Evolutionary conservation across 2,888 invertebrate species (phyloP).

Genomic region (Corbicula japonica): DNA sequence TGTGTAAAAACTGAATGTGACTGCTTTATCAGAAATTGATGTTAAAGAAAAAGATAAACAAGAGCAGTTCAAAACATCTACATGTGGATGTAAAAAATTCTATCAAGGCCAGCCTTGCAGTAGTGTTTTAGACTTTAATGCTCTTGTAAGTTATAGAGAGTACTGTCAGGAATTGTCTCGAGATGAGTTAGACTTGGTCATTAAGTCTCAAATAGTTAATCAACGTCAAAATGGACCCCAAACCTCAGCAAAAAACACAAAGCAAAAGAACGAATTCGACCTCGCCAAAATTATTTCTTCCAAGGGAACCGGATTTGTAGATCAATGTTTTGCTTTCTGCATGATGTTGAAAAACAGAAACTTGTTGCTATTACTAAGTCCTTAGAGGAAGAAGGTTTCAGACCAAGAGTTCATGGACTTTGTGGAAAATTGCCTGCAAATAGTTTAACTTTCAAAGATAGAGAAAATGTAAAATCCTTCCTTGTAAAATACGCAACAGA

Average conservation of each 20-base stretch:
- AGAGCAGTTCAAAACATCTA: too few relatives aligned
- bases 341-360: background rate
- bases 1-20: too few relatives aligned
- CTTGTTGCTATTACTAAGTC: background rate
- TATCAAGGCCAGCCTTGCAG: too few relatives aligned
- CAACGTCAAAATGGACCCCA: background rate
- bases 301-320: background rate
- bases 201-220: background rate
- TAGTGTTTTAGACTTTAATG: too few relatives aligned
- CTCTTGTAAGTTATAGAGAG: too few relatives aligned
- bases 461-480: background rate
- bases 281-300: background rate
- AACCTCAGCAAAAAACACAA: background rate
- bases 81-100: too few relatives aligned
- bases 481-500: background rate
- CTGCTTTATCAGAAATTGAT: too few relatives aligned
- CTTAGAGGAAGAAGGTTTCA: slow-evolving; percentile 1
- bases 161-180: background rate
- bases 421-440: slow-evolving; percentile 1
- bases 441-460: background rate
- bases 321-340: background rate
- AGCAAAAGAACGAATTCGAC: background rate
- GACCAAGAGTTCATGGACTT: background rate
- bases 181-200: background rate
- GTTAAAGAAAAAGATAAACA: too few relatives aligned